A percentile compares a stretch with the other conserved stretches of the same genome.
These are phyloP conservation scores for Micoletzkya japonica DNA, from an alignment of 2,888 invertebrate species.

Conservation along the genomic window DNA sequence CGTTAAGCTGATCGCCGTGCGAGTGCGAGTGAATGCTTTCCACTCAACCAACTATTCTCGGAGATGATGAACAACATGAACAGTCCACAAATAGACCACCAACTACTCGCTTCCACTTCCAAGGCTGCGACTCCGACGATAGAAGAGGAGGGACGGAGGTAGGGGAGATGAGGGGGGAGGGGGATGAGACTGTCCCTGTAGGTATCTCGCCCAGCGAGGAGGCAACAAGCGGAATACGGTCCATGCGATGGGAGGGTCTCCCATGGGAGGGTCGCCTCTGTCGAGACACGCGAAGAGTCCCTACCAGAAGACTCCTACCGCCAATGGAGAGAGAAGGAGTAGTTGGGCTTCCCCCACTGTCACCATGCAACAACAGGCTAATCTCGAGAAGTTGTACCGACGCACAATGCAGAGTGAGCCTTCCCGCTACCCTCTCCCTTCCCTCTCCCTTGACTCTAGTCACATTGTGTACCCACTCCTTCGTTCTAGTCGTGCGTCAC, in stretches of 20 bases:
- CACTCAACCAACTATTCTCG: slow-evolving; percentile 5
- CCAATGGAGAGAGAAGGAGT: slow-evolving; percentile 48
- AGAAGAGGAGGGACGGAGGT: slow-evolving; percentile 48
- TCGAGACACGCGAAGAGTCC: slow-evolving; percentile 30
- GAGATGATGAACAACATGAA: slow-evolving; percentile 19
- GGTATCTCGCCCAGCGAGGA: slow-evolving; percentile 54
- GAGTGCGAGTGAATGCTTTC: slow-evolving; percentile 56
- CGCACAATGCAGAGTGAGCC: slow-evolving; percentile 38
- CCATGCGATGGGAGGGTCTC: slow-evolving; percentile 32
- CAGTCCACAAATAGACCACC: slow-evolving; percentile 14
- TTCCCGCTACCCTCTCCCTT: neutral
- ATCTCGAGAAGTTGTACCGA: slow-evolving; percentile 57
- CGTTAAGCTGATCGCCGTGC: slow-evolving; percentile 54
- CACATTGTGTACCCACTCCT: neutral
- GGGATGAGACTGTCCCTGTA: slow-evolving; percentile 24
- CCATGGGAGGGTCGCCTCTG: neutral
- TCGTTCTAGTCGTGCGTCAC: neutral
- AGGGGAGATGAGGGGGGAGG: neutral
- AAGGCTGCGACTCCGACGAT: slow-evolving; percentile 23
- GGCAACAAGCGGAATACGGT: slow-evolving; percentile 59
- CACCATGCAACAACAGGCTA: slow-evolving; percentile 51
- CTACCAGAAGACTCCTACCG: slow-evolving; percentile 42
- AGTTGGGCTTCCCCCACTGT: slow-evolving; percentile 59
- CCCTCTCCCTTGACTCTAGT: slow-evolving; percentile 2
- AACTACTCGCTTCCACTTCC: slow-evolving; percentile 1